phyloP scores from a whole-genome alignment of 2,888 invertebrate species.

The Bimastos eiseni region DNA sequence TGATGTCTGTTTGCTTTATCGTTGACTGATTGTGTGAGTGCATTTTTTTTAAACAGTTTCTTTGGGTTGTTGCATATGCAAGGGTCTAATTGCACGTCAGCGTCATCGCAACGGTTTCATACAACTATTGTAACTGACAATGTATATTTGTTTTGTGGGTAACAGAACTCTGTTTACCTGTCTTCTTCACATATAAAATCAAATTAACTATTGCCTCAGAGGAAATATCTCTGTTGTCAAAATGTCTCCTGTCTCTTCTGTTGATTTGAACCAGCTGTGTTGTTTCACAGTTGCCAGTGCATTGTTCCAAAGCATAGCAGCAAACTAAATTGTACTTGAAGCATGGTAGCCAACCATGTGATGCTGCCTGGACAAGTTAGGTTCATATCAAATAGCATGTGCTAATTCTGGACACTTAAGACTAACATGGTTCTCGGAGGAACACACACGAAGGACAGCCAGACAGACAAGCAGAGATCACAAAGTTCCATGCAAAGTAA shows the following conservation, averaged over 20 bases:
- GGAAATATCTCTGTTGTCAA: no score
- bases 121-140: neutral
- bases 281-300: neutral
- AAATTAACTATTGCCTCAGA: neutral
- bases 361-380: neutral
- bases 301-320: neutral
- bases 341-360: neutral
- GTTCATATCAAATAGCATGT: neutral
- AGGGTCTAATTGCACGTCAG: neutral
- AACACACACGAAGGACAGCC: neutral
- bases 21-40: neutral
- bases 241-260: neutral
- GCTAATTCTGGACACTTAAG: constrained; percentile 1
- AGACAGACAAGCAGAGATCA: no score
- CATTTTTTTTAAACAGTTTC: neutral
- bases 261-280: neutral
- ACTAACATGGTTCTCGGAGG: neutral
- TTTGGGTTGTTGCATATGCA: neutral
- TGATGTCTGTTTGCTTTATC: neutral
- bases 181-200: neutral
- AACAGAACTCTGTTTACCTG: neutral
- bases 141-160: neutral
- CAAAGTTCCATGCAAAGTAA: neutral
- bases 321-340: neutral
- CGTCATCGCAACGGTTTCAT: neutral